These are phyloP conservation scores for Corydoras maculifer DNA, from an alignment of 2,113 vertebrate species.

Conservation along the genomic window DNA sequence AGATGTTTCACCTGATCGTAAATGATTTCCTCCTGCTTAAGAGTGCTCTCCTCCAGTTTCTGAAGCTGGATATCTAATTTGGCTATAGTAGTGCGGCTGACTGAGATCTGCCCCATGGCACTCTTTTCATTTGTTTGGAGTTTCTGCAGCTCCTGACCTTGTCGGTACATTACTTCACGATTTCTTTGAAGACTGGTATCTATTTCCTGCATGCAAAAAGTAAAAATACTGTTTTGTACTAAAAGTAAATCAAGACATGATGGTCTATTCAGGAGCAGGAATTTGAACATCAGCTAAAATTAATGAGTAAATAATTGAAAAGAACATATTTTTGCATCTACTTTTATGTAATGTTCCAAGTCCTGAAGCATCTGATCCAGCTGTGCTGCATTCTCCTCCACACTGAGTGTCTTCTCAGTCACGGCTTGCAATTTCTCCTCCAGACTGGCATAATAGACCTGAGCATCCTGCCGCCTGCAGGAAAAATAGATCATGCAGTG, in stretches of 20 bases:
- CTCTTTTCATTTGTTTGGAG: slow-evolving; percentile 69
- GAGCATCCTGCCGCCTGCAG: slow-evolving; percentile 64
- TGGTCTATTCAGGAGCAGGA: too few relatives aligned
- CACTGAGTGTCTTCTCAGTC: slow-evolving; percentile 66
- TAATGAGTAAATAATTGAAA: too few relatives aligned
- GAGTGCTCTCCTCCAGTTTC: slow-evolving; percentile 69
- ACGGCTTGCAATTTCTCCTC: slow-evolving; percentile 66
- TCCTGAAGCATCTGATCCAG: slow-evolving; percentile 79
- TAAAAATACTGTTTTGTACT: too few relatives aligned
- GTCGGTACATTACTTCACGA: slow-evolving; percentile 67
- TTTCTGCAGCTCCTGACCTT: slow-evolving; percentile 65
- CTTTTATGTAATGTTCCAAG: slow-evolving; percentile 76
- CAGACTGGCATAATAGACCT: slow-evolving; percentile 62
- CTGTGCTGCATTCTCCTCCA: slow-evolving; percentile 77
- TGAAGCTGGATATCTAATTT: slow-evolving; percentile 61
- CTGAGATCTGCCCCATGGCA: slow-evolving; percentile 61
- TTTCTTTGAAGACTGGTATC: slow-evolving; percentile 64
- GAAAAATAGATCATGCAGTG: not conserved
- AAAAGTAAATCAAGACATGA: too few relatives aligned
- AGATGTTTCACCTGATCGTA: slow-evolving; percentile 67
- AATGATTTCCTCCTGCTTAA: slow-evolving; percentile 73
- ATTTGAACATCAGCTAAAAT: too few relatives aligned
- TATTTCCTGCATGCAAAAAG: slow-evolving; percentile 68
- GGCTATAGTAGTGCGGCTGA: slow-evolving; percentile 60
- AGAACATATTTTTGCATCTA: slow-evolving; percentile 40